These are phyloP conservation scores for Periophthalmus modestus DNA, from an alignment of 2,113 vertebrate genomes.

Conservation along the genomic window DNA sequence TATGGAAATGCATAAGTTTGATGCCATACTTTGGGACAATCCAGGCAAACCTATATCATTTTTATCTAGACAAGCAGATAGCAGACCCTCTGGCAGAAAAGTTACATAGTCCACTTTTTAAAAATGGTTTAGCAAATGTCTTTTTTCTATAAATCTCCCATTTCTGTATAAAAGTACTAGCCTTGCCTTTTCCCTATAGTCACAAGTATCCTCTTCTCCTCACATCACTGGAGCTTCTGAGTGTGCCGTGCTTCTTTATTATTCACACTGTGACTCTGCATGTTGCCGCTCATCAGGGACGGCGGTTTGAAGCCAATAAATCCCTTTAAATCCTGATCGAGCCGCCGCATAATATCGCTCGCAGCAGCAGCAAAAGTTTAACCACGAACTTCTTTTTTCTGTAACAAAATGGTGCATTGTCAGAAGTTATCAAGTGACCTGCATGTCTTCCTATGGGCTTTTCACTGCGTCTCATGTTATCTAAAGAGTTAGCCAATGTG, in stretches of 20 bases:
- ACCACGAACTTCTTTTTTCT: conserved; percentile 10
- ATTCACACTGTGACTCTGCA: conserved; percentile 58
- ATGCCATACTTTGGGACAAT: too few relatives aligned
- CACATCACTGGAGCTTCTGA: conserved; percentile 33
- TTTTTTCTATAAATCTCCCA: too few relatives aligned
- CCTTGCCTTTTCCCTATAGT: neutral
- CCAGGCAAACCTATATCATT: too few relatives aligned
- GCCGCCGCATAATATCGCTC: conserved; percentile 55
- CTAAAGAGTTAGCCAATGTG: too few relatives aligned
- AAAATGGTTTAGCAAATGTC: too few relatives aligned
- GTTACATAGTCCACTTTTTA: too few relatives aligned
- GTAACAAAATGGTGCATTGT: neutral
- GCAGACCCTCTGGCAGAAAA: too few relatives aligned
- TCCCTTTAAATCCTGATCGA: conserved; percentile 42
- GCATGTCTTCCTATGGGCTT: neutral
- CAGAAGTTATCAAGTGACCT: neutral
- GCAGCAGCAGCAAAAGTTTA: conserved; percentile 30
- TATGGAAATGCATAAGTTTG: too few relatives aligned
- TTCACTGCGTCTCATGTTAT: neutral
- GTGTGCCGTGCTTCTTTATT: conserved; percentile 50
- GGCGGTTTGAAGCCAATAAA: conserved; percentile 45
- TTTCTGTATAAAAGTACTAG: neutral
- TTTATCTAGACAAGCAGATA: too few relatives aligned
- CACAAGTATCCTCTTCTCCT: conserved; percentile 9
- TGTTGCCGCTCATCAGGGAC: conserved; percentile 51